Evolutionary conservation across 2,888 invertebrate species (phyloP), one percentile per base, ranked within the genome.

Genomic region (Carabus problematicus): DNA sequence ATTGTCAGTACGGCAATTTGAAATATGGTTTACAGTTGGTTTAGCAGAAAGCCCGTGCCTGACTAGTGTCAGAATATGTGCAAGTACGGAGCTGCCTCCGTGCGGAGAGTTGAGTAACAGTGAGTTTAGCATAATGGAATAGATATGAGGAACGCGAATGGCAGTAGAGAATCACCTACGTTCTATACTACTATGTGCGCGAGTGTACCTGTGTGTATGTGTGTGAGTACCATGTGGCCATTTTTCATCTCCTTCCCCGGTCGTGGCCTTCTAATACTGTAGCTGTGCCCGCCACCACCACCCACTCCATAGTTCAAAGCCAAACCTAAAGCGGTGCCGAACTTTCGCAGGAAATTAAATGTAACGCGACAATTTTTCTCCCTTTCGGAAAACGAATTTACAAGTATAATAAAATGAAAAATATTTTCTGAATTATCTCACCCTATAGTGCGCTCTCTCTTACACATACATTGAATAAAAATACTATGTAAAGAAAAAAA

Each of bases 341-440:
- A 60, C 45, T 60, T 60, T 45, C 16, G 43, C 49, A 49, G 63
- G 63, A 63, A 63, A 63, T 63, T 63, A 63, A 63, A 63, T 54
- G 63, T 63, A 63, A 29, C 49, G 63, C 63, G 52, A 63, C 63
- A 63, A 63, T 63, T 63, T 63, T 63, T 63, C 63, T 63, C 54
- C 18, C 41, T 63, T 63, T 63, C 63, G 54, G 54, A 63, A 63
- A 63, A 63, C 63, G 49, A 63, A 63, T 63, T 63, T 63, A 63
- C 63, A 63, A 63, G 63, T 63, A 63, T 63, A 63, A 63, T 63
- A 63, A 54, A 63, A 63, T 63, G 63, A 63, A 63, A 63, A 63
- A 63, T 52, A 63, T 63, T 63, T 63, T 63, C 41, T 40, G 63
- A 63, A 63, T 63, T 63, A 63, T 63, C 63, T 18, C 29, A 29